Evolutionary conservation across 1,140 invertebrate species (phyloP), one percentile per base, ranked within the genome.

Genomic region (Drosophila takahashii): DNA sequence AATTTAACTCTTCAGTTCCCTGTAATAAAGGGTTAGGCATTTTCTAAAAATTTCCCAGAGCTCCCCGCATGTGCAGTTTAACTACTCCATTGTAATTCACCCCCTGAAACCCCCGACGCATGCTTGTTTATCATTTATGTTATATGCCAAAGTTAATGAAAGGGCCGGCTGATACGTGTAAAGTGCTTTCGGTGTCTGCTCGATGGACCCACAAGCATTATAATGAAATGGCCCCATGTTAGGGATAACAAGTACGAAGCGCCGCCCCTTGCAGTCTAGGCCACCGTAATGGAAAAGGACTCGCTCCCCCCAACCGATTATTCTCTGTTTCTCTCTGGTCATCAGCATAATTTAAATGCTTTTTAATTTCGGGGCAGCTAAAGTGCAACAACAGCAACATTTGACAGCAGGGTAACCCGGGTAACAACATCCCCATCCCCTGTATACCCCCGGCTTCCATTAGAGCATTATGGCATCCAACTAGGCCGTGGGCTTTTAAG

Each of bases 331-430:
- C 56, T 41, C 69, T 39, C 67, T 77, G 84, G 83, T 79, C 83
- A 89, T 87, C 83, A 87, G 75, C 83, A 87, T 87, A 87, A 87
- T 87, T 87, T 87, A 87, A 87, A 86, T 81, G 84, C 83, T 87
- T 86, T 86, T 86, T 86, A 87, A 87, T 87, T 87, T 87, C 27
- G 51, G 70, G 78, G 58, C 64, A 74, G 61, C 70, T 61, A 86
- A 86, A 86, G 85, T 87, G 83, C 83, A 89, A 70, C 84, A 87
- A 77, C 66, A 79, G 76, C 84, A 70, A 83, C 79, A 81, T 89
- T 75, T 77, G 66, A 67, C 79, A 87, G 70, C 78, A 67, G 57
- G 37, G 59, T 67, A 48, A 56, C 37, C 62, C 57, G 29, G 81
- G 59, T 2, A 22, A 69, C 64, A 79, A 45, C 45, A 69, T 15